Base-by-base conservation (phyloP, 2,888 invertebrate species). In the Oegoconia quadripuncta region DNA sequence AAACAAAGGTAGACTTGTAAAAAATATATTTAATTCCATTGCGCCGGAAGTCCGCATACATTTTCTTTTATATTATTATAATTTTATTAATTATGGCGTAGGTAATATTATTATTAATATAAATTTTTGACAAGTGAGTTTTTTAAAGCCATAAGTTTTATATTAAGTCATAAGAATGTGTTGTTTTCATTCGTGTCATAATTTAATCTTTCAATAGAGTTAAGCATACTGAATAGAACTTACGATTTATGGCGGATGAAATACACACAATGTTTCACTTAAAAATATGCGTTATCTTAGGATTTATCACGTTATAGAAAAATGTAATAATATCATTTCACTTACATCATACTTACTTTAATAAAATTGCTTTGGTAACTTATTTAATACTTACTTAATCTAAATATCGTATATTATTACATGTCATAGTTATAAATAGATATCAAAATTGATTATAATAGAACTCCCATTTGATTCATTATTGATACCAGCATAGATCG, bases 311-410 rank as follows among this genome's bases (percentile, higher is more conserved):
- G 58, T 66, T 48, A 44, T 81, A 79, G 51, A 81, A 82, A 83
- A 79, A 79, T 75, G 81, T 74, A 67, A 64, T 43, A 62, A 63
- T 59, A 55, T 63, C 49, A 55, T 60, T 61, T 52, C 46, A 46
- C 54, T 63, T 67, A 68, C 27, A 36, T 11, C 18, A 18, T 6
- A 46, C 25, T 39, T 51, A 59, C 44, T 42, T 42, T 64, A 54
- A 60, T 55, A 52, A 73, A 71, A 81, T 81, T 79, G 83, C 86
- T 86, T 86, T 86, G 86, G 86, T 86, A 86, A 86, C 86, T 84
- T 78, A 83, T 67, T 69, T 64, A 58, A 62, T 63, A 66, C 70
- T 72, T 74, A n/a, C n/a, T n/a, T n/a, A n/a, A n/a, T n/a, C n/a
- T n/a, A n/a, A n/a, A n/a, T n/a, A n/a, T n/a, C n/a, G n/a, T n/a